phyloP scores from a whole-genome alignment of 2,797 vertebrate species.

The Spinus pinus region DNA sequence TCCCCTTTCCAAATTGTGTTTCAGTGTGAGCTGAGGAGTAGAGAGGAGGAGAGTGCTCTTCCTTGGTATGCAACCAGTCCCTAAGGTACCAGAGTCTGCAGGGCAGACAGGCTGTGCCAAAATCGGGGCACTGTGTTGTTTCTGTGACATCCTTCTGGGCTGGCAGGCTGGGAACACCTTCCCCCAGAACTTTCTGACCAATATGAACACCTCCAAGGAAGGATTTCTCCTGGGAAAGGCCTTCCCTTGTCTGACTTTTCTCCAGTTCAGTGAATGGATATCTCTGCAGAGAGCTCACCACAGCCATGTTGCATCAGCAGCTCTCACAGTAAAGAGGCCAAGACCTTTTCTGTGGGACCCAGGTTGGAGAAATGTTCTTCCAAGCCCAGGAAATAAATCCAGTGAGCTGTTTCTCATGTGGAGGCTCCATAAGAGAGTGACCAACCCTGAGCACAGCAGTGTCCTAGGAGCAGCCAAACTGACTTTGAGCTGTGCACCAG shows the following conservation, averaged over 20 bases:
- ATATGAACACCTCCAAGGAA: fast-evolving
- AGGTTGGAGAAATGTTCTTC: background rate
- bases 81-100: background rate
- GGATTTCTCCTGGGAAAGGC: background rate
- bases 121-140: background rate
- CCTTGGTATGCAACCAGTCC: background rate
- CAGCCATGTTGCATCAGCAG: fast-evolving
- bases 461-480: background rate
- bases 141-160: background rate
- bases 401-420: fast-evolving
- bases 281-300: background rate
- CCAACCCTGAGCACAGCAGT: background rate
- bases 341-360: background rate
- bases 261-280: background rate
- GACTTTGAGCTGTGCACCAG: background rate
- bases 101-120: background rate
- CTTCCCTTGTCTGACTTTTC: background rate
- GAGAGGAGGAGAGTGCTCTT: background rate
- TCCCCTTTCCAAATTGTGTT: background rate
- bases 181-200: background rate
- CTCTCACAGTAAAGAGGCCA: background rate
- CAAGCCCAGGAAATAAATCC: background rate
- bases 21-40: background rate
- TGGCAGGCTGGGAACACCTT: background rate
- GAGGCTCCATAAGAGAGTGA: background rate